Evolutionary conservation across 2,797 vertebrate genomes (phyloP).

Genomic region (Tiaroga cobitis): DNA sequence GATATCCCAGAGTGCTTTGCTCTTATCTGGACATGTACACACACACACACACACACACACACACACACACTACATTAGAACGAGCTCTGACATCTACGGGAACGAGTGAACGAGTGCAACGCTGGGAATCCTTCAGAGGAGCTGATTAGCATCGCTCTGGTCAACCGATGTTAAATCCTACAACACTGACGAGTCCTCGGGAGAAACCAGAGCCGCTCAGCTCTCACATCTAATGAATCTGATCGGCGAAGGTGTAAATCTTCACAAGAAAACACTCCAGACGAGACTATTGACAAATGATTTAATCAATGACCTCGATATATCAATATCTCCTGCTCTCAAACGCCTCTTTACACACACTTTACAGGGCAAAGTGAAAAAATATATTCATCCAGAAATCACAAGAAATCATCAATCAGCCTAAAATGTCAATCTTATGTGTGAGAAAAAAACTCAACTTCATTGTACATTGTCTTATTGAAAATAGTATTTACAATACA

Average conservation of each 20-base stretch:
- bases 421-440: no score
- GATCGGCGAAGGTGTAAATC: not conserved
- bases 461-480: no score
- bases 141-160: not conserved
- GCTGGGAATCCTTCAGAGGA: not conserved
- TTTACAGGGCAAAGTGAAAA: not conserved
- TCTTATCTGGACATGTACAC: conserved; percentile 53
- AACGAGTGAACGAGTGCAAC: not conserved
- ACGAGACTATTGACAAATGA: not conserved
- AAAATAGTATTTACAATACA: no score
- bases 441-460: no score
- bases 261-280: not conserved
- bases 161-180: not conserved
- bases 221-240: not conserved
- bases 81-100: not conserved
- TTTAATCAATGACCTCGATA: not conserved
- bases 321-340: not conserved
- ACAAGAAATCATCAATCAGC: no score
- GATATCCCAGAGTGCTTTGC: conserved; percentile 49
- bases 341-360: not conserved
- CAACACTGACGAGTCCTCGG: not conserved
- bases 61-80: not conserved
- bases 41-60: not conserved
- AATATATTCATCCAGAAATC: not conserved
- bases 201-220: not conserved